phyloP scores from a whole-genome alignment of 2,797 vertebrate species.

The Babyrousa celebensis region DNA sequence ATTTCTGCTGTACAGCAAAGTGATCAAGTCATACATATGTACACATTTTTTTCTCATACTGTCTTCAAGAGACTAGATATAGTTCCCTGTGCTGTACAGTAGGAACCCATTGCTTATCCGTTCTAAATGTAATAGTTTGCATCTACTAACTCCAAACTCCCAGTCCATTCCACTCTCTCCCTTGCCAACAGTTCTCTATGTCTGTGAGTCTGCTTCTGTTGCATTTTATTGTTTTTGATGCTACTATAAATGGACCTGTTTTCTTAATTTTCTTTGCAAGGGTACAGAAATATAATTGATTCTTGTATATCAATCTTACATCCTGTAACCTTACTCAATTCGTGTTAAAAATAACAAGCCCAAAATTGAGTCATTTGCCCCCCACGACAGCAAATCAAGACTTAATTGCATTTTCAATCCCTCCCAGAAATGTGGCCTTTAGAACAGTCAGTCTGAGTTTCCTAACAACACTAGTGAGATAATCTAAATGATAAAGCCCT shows the following conservation, averaged over 20 bases:
- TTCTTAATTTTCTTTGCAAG: constrained; percentile 7
- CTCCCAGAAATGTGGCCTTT: background rate
- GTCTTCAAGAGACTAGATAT: too few relatives aligned
- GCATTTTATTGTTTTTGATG: background rate
- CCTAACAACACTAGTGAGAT: background rate
- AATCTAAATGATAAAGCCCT: background rate
- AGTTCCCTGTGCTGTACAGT: too few relatives aligned
- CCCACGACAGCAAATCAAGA: background rate
- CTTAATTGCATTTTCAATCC: background rate
- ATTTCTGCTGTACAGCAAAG: too few relatives aligned
- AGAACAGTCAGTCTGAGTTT: background rate
- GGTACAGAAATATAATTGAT: background rate
- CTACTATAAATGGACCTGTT: background rate
- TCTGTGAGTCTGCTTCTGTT: too few relatives aligned
- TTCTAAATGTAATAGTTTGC: too few relatives aligned
- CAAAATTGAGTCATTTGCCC: background rate
- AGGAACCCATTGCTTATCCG: too few relatives aligned
- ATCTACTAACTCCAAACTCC: too few relatives aligned
- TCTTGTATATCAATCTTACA: background rate
- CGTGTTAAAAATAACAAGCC: background rate
- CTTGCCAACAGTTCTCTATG: too few relatives aligned
- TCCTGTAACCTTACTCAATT: background rate
- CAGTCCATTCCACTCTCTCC: too few relatives aligned
- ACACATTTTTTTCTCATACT: too few relatives aligned
- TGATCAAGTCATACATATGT: too few relatives aligned